These are phyloP conservation scores for Caenorhabditis plicata DNA, from an alignment of 2,888 invertebrate species.

Conservation along the genomic window DNA sequence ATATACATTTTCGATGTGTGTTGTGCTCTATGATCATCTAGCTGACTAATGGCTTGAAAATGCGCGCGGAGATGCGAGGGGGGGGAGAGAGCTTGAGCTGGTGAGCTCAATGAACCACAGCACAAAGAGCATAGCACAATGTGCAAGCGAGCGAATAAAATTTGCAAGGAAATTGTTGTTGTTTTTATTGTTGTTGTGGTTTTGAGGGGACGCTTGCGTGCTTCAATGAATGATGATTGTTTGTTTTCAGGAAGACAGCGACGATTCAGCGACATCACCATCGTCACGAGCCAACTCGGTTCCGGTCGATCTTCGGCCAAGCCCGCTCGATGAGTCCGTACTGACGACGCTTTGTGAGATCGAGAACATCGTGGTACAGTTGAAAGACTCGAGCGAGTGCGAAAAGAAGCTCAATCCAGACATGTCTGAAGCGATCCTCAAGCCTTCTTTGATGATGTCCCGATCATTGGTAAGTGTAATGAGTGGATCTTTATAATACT, in stretches of 20 bases:
- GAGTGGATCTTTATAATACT: neutral
- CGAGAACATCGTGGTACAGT: conserved; percentile 50
- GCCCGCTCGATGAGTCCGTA: conserved; percentile 35
- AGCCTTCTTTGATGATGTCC: conserved; percentile 38
- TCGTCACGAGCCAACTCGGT: conserved; percentile 28
- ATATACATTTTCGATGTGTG: no score
- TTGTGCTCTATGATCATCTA: no score
- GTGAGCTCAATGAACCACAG: no score
- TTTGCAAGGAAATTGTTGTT: no score
- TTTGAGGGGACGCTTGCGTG: conserved; percentile 1
- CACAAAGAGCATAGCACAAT: no score
- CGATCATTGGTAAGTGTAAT: conserved; percentile 34
- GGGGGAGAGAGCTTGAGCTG: no score
- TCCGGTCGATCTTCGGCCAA: conserved; percentile 16
- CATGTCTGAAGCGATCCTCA: conserved; percentile 32
- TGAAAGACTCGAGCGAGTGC: conserved; percentile 28
- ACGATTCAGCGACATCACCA: conserved; percentile 21
- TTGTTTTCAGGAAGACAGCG: conserved; percentile 24
- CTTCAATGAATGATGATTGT: neutral
- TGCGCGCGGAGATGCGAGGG: no score
- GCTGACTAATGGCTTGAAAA: no score
- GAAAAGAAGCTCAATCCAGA: conserved; percentile 14
- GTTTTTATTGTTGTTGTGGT: neutral
- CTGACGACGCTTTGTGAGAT: conserved; percentile 56
- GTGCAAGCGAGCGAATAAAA: no score